phyloP scores from a whole-genome alignment of 2,113 vertebrate species.

The Mola mola region DNA sequence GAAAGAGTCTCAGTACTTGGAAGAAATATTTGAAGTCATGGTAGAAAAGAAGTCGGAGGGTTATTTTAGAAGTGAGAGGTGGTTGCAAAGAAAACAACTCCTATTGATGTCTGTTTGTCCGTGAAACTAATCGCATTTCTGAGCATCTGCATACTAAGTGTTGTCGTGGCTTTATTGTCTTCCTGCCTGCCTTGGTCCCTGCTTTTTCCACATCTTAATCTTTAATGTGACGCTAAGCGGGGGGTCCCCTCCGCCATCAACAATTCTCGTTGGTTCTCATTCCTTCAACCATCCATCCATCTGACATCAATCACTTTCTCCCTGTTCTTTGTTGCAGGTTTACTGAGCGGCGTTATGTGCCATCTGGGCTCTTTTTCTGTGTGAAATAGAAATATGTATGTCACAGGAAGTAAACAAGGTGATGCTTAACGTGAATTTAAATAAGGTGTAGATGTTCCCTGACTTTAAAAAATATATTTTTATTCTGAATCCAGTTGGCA shows the following conservation, averaged over 20 bases:
- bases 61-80: neutral
- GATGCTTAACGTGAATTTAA: constrained; percentile 8
- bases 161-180: constrained; percentile 60
- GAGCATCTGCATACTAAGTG: constrained; percentile 23
- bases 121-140: constrained; percentile 1
- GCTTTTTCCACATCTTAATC: constrained; percentile 72
- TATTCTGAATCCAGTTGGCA: neutral
- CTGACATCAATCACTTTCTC: constrained; percentile 36
- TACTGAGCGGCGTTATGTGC: constrained; percentile 60
- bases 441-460: neutral
- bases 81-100: neutral
- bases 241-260: constrained; percentile 66
- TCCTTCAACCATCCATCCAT: constrained; percentile 38
- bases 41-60: neutral
- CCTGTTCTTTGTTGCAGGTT: constrained; percentile 51
- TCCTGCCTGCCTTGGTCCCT: constrained; percentile 36
- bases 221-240: constrained; percentile 74
- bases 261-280: no score
- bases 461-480: no score
- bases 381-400: constrained; percentile 38
- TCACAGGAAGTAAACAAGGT: constrained; percentile 25
- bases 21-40: neutral
- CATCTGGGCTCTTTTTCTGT: constrained; percentile 59
- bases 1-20: neutral
- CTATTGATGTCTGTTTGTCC: neutral